phyloP scores from a whole-genome alignment of 1,140 invertebrate genomes.

The Belonocnema kinseyi region DNA sequence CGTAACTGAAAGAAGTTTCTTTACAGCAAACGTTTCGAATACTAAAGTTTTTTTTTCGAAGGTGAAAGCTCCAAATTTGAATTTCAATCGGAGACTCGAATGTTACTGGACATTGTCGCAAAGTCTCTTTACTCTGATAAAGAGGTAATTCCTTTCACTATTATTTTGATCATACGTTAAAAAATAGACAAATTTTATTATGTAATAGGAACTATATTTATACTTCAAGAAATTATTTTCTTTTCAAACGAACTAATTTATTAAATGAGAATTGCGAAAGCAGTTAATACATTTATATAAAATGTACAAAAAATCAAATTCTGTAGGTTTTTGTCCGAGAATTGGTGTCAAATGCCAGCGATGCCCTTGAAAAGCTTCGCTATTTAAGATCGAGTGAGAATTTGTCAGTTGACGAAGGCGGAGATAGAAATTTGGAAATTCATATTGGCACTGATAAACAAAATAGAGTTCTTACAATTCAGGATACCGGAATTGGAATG shows the following conservation, averaged over 20 bases:
- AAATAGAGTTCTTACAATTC: conserved; percentile 89
- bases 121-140: conserved; percentile 98
- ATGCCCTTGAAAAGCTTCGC: conserved; percentile 95
- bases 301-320: not conserved
- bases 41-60: conserved; percentile 50
- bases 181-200: too few relatives aligned
- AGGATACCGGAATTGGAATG: conserved; percentile 97
- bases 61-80: conserved; percentile 81
- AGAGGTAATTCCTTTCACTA: conserved; percentile 81
- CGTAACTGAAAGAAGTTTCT: not conserved
- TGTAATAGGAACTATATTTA: too few relatives aligned
- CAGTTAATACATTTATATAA: too few relatives aligned
- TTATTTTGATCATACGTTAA: not conserved
- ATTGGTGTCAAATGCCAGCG: conserved; percentile 97
- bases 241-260: not conserved
- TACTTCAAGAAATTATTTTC: too few relatives aligned
- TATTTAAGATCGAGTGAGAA: conserved; percentile 82
- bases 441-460: conserved; percentile 93
- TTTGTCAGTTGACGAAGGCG: conserved; percentile 64
- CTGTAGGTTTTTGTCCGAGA: conserved; percentile 94
- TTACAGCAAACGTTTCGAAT: conserved; percentile 28
- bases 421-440: conserved; percentile 87
- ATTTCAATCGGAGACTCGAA: conserved; percentile 97
- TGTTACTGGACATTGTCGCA: conserved; percentile 97
- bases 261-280: not conserved